Base-by-base conservation (phyloP, 2,113 vertebrate species). In the Thunnus thynnus region DNA sequence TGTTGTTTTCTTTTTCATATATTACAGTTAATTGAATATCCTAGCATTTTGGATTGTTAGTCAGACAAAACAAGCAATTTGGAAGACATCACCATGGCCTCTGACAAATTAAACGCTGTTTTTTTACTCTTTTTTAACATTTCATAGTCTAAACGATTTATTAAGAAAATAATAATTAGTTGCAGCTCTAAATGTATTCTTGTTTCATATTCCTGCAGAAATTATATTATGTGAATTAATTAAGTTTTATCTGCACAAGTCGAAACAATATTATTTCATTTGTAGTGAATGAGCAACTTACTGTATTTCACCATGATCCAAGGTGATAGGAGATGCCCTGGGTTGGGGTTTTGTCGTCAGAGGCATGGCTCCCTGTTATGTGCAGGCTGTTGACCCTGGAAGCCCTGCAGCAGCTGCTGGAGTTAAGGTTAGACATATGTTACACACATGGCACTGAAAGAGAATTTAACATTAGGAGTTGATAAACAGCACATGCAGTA, bases 291-390 rank as follows among this genome's bases (percentile, higher is more conserved):
- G 20, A 78, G 63, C 8, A 17, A 50, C 63, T 44, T 41, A 41
- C 36, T 41, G 36, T 18, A 44, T 74, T 54, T 86, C 51, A 78
- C 50, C 68, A 3, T 64, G 1, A 51, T 41, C 36, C 32, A 72
- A 97, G 97, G 96, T 97, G n/a, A 93, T 97, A 30, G 95, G 96
- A 16, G 97, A 98, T 36, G 94, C 92, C 0, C 93, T 97, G 71
- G 96, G 96, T 32, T 97, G 97, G 97, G 97, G 97, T 1, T 96
- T 97, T 82, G 96, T 97, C n/a, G 93, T 97, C 51, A 93, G 96
- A 80, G 97, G 97, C 76, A 90, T 84, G 69, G 92, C 93, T 65
- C 96, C 97, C 13, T 97, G 96, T 84, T 96, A 97, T 67, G 92
- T 98, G 67, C 97, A 97, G 85, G 96, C 96, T 3, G 96, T 98